phyloP scores from a whole-genome alignment of 2,113 vertebrate species.

The Chamaea fasciata region DNA sequence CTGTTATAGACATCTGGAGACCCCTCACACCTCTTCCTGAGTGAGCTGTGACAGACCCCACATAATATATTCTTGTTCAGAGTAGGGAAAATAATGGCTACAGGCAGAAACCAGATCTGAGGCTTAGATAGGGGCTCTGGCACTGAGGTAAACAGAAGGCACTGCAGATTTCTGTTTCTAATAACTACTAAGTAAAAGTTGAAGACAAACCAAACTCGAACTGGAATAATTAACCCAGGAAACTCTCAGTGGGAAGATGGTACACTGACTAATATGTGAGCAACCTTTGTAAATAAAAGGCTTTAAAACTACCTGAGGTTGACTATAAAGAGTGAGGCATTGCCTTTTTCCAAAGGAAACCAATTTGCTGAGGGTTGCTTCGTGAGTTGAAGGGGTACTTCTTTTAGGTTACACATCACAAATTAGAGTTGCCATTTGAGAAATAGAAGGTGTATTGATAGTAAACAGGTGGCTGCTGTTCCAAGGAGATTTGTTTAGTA shows the following conservation, averaged over 20 bases:
- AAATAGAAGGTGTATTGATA: slow-evolving; percentile 62
- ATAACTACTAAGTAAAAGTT: slow-evolving; percentile 44
- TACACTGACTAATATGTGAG: slow-evolving; percentile 37
- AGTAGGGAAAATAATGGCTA: slow-evolving; percentile 11
- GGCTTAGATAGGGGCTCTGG: not conserved
- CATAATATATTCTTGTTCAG: not conserved
- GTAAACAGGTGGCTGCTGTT: slow-evolving; percentile 72
- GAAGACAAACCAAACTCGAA: slow-evolving; percentile 23
- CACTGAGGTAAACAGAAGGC: slow-evolving; percentile 39
- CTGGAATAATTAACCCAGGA: slow-evolving; percentile 31
- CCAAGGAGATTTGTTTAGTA: slow-evolving; percentile 59
- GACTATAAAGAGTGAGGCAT: slow-evolving; percentile 24
- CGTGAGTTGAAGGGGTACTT: not conserved
- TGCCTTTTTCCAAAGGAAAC: not conserved
- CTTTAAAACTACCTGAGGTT: slow-evolving; percentile 47
- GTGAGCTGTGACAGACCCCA: not conserved
- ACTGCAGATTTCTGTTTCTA: slow-evolving; percentile 52
- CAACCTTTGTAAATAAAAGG: slow-evolving; percentile 36
- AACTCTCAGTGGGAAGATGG: slow-evolving; percentile 33
- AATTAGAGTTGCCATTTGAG: slow-evolving; percentile 46
- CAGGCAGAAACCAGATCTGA: slow-evolving; percentile 19
- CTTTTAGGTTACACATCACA: slow-evolving; percentile 43
- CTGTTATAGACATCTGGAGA: slow-evolving; percentile 16
- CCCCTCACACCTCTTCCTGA: slow-evolving; percentile 8
- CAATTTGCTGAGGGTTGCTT: slow-evolving; percentile 16